Percentiles rank a stretch among this genome's conserved stretches.
Evolutionary conservation across 1,140 invertebrate species (phyloP).

Genomic region (Drosophila azteca): DNA sequence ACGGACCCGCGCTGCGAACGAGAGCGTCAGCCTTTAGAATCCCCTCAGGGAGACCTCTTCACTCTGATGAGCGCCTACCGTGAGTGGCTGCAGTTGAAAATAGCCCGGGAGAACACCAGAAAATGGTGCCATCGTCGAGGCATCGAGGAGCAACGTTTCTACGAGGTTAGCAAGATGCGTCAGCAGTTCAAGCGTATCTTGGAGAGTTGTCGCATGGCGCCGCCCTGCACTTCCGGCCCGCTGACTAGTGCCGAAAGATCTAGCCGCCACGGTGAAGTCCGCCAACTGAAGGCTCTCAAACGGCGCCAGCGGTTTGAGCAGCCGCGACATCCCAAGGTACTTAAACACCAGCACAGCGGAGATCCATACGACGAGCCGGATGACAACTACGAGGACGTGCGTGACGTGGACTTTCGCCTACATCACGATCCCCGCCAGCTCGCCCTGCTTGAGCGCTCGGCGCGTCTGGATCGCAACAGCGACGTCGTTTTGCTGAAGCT

Average conservation of each 20-base stretch:
- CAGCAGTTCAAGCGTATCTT: conserved; percentile 94
- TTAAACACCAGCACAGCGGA: conserved; percentile 85
- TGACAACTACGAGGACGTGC: conserved; percentile 88
- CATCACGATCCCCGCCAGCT: conserved; percentile 89
- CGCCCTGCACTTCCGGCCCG: conserved; percentile 60
- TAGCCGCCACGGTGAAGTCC: conserved; percentile 93
- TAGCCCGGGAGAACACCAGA: conserved; percentile 84
- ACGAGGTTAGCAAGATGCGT: conserved; percentile 97
- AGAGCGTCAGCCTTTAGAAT: conserved; percentile 57
- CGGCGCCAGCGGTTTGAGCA: conserved; percentile 86
- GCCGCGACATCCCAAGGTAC: conserved; percentile 89
- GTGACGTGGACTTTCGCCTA: conserved; percentile 95
- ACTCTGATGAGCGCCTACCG: conserved; percentile 95
- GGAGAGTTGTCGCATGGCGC: conserved; percentile 88
- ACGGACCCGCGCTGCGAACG: conserved; percentile 91
- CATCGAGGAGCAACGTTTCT: conserved; percentile 97
- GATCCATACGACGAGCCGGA: conserved; percentile 85
- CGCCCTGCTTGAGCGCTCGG: conserved; percentile 71
- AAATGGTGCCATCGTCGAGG: conserved; percentile 95
- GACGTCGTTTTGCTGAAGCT: conserved; percentile 95
- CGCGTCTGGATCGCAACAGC: conserved; percentile 89
- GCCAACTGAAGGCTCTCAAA: conserved; percentile 92
- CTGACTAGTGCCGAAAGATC: conserved; percentile 91
- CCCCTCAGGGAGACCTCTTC: conserved; percentile 95
- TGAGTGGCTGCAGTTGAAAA: conserved; percentile 94